Evolutionary conservation across 2,113 vertebrate species (phyloP).

Genomic region (Myotis davidii): DNA sequence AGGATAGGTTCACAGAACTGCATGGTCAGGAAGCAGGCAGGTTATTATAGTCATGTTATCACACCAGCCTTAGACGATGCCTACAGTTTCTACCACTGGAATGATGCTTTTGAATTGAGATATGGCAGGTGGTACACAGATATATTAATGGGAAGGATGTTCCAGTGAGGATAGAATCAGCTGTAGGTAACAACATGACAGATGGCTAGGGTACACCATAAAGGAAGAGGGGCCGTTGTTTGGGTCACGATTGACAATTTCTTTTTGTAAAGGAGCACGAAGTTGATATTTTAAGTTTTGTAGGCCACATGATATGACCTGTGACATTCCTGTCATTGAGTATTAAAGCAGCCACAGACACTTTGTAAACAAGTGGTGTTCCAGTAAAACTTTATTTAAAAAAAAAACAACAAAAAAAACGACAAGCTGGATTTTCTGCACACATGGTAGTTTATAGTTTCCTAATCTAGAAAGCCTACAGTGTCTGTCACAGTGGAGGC

Average conservation of each 20-base stretch:
- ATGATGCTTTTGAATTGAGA: background rate
- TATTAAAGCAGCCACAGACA: background rate
- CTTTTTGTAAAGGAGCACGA: background rate
- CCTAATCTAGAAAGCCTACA: background rate
- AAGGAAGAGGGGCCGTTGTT: background rate
- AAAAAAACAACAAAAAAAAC: background rate
- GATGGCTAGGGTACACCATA: background rate
- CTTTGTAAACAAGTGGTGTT: background rate
- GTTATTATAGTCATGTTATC: background rate
- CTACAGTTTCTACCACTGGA: background rate
- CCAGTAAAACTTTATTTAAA: constrained; percentile 13
- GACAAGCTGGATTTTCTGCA: background rate
- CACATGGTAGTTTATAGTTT: background rate
- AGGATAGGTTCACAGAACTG: background rate
- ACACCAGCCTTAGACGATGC: background rate
- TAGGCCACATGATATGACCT: background rate
- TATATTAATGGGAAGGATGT: background rate
- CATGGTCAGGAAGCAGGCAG: background rate
- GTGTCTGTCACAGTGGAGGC: background rate
- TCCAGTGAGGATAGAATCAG: background rate
- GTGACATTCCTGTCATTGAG: background rate
- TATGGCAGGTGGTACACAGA: background rate
- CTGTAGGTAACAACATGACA: background rate
- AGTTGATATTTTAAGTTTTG: background rate
- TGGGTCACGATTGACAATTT: background rate